A percentile compares a stretch with the other conserved stretches of the same genome.
Evolutionary conservation across 2,113 vertebrate genomes (phyloP).

Genomic region (Grantiella picta): DNA sequence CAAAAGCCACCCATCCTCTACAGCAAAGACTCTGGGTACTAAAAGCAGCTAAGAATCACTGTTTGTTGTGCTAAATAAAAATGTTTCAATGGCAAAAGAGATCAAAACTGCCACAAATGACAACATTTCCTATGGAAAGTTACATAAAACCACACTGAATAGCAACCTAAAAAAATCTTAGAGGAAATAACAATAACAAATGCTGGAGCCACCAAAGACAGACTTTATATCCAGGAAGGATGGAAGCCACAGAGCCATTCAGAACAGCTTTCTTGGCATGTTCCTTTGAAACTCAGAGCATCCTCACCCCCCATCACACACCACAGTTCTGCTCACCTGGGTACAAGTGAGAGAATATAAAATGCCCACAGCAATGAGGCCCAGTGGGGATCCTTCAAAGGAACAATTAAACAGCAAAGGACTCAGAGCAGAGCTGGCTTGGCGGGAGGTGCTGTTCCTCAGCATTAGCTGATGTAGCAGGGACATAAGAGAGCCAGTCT

Average conservation of each 20-base stretch:
- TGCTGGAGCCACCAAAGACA: neutral
- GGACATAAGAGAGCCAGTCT: neutral
- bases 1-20: neutral
- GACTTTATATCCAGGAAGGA: slow-evolving; percentile 6
- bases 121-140: slow-evolving; percentile 67
- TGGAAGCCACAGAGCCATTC: neutral
- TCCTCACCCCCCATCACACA: neutral
- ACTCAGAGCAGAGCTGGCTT: neutral
- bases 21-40: neutral
- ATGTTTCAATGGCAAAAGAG: neutral
- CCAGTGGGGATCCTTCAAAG: neutral
- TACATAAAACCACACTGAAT: slow-evolving; percentile 24
- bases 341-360: neutral
- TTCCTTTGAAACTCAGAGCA: neutral
- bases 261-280: neutral
- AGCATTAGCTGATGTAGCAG: neutral
- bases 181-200: slow-evolving; percentile 55
- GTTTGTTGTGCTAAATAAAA: slow-evolving; percentile 35
- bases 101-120: slow-evolving; percentile 54
- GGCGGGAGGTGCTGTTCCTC: neutral
- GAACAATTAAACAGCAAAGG: neutral
- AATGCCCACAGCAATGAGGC: neutral
- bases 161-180: slow-evolving; percentile 32
- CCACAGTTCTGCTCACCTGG: neutral
- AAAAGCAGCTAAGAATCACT: slow-evolving; percentile 18